Conservation (phyloP, 2,797 vertebrate genomes). For the Sebastes taczanowskii region DNA sequence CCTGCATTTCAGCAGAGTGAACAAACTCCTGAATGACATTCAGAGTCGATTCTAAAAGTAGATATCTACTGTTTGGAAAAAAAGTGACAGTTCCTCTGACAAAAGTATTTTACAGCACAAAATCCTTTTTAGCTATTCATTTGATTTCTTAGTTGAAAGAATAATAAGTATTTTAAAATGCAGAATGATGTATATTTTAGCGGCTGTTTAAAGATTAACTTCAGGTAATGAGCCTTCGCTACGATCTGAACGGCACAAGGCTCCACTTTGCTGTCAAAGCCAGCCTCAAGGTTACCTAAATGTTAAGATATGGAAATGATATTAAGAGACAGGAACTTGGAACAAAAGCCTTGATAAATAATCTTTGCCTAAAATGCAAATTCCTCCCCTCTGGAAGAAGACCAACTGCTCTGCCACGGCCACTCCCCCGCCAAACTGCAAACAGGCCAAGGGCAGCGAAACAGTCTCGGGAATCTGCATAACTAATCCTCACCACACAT, state of each 20-base stretch:
- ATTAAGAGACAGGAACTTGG: slow-evolving; percentile 46
- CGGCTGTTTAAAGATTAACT: background rate
- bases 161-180: background rate
- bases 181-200: background rate
- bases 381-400: slow-evolving; percentile 22
- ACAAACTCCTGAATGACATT: slow-evolving; percentile 16
- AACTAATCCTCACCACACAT: background rate
- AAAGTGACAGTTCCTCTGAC: background rate
- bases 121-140: background rate
- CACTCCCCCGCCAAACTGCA: background rate
- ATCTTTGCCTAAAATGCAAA: slow-evolving; percentile 51
- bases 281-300: slow-evolving; percentile 49
- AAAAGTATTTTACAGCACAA: too few species aligned
- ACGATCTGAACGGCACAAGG: slow-evolving; percentile 5
- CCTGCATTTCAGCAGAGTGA: background rate
- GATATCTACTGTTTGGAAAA: background rate
- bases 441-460: slow-evolving; percentile 28
- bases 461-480: background rate
- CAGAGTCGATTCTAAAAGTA: slow-evolving; percentile 1
- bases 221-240: slow-evolving; percentile 4
- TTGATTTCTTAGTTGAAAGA: background rate
- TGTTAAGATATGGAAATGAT: slow-evolving; percentile 65
- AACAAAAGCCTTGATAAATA: slow-evolving; percentile 43
- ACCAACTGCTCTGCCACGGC: slow-evolving; percentile 13
- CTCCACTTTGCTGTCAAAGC: slow-evolving; percentile 16